Conservation (phyloP, 2,888 invertebrate species). For the Agonopterix subpropinquella region DNA sequence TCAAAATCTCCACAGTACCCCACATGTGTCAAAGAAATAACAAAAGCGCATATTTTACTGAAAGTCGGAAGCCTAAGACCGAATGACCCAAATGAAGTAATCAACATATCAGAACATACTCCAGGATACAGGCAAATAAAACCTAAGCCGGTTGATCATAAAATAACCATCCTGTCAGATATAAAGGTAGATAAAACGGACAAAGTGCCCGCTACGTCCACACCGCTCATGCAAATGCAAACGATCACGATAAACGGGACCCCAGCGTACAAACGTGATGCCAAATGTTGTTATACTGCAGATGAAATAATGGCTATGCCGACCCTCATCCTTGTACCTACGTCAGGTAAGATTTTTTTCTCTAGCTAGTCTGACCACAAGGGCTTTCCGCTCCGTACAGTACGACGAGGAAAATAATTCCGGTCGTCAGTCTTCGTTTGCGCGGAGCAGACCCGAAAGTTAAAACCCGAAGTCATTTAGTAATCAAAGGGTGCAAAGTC, state of each 20-base stretch:
- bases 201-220: constrained; percentile 41
- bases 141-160: constrained; percentile 37
- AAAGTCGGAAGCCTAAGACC: constrained; percentile 19
- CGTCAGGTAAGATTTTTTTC: constrained; percentile 38
- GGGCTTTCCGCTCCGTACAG: no score
- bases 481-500: no score
- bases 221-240: constrained; percentile 48
- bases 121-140: constrained; percentile 12
- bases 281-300: constrained; percentile 38
- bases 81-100: constrained; percentile 2
- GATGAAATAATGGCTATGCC: constrained; percentile 75
- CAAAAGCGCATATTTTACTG: constrained; percentile 19
- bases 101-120: background rate
- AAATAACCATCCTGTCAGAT: constrained; percentile 60
- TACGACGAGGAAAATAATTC: no score
- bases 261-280: constrained; percentile 44
- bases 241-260: constrained; percentile 58
- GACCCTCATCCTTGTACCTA: constrained; percentile 59
- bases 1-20: no score
- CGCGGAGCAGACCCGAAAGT: no score
- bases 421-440: no score
- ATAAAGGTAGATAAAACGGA: constrained; percentile 47
- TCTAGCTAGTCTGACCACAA: no score
- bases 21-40: constrained; percentile 10
- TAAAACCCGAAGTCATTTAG: no score